phyloP scores from a whole-genome alignment of 2,113 vertebrate species.

The Lagopus muta region DNA sequence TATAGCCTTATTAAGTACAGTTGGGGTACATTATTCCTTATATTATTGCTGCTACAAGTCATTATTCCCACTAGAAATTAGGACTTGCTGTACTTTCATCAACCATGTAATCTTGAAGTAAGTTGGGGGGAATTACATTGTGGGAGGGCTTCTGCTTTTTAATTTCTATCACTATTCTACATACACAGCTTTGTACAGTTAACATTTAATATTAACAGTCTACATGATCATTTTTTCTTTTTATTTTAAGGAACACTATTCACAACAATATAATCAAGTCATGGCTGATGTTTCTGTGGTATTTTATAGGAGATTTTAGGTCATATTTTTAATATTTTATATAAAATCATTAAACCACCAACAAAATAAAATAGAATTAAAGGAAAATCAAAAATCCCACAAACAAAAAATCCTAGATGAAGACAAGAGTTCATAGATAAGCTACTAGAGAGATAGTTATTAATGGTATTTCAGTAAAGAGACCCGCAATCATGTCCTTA shows the following conservation, averaged over 20 bases:
- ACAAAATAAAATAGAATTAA: neutral
- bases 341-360: neutral
- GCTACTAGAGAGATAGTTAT: neutral
- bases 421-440: neutral
- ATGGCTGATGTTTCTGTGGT: neutral
- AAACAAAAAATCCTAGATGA: neutral
- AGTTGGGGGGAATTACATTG: conserved; percentile 6
- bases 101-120: conserved; percentile 44
- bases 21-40: conserved; percentile 69
- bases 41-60: conserved; percentile 61
- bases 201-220: neutral
- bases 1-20: conserved; percentile 56
- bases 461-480: neutral
- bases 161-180: conserved; percentile 10
- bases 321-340: accelerated
- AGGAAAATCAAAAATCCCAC: neutral
- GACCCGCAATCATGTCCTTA: neutral
- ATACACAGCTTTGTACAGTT: neutral
- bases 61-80: conserved; percentile 65
- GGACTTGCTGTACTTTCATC: conserved; percentile 56
- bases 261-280: neutral
- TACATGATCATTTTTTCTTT: neutral
- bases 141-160: conserved; percentile 44
- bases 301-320: neutral
- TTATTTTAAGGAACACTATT: neutral